Evolutionary conservation across 1,140 invertebrate genomes (phyloP), one percentile per base, ranked within the genome.

Genomic region (Drosophila setifemur): DNA sequence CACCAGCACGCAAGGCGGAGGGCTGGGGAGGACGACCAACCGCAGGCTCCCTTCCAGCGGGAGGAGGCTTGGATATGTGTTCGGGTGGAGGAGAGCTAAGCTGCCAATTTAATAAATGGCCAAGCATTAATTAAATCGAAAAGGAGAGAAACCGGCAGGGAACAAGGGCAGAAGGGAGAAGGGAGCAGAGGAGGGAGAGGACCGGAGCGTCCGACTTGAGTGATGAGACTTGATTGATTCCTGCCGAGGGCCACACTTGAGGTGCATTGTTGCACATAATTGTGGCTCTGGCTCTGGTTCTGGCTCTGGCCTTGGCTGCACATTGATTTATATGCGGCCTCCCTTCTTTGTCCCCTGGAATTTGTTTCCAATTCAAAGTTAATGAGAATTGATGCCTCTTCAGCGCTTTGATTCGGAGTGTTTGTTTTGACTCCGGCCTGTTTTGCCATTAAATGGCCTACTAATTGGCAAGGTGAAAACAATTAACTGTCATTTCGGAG

Each of bases 81-180:
- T 12, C 16, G 19, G 42, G n/a, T 28, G 18, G 35, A 76, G 72
- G 2, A 16, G 14, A 18, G 61, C 69, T 83, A 77, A 87, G 82
- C 87, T 89, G 87, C 82, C 87, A 89, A 89, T 89, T 85, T 89
- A 79, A 89, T 89, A 89, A 89, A 89, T 89, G 87, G 82, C 73
- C 79, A 69, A 47, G 73, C 87, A 89, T 89, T 89, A 89, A 89
- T 89, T 89, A 89, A 82, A 73, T 28, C 58, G 67, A 44, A 60
- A 72, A 73, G 67, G 49, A 58, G 33, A n/a, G n/a, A n/a, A n/a
- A n/a, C n/a, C n/a, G n/a, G 29, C 11, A 39, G 58, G 14, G 33
- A 48, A 63, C 31, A 60, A 47, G 55, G 12, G 14, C 9, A 23
- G 19, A 60, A 3, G 14, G 58, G n/a, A n/a, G n/a, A n/a, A n/a